Base-by-base conservation (phyloP, 1,140 invertebrate genomes). In the Oreohelix idahoensis region DNA sequence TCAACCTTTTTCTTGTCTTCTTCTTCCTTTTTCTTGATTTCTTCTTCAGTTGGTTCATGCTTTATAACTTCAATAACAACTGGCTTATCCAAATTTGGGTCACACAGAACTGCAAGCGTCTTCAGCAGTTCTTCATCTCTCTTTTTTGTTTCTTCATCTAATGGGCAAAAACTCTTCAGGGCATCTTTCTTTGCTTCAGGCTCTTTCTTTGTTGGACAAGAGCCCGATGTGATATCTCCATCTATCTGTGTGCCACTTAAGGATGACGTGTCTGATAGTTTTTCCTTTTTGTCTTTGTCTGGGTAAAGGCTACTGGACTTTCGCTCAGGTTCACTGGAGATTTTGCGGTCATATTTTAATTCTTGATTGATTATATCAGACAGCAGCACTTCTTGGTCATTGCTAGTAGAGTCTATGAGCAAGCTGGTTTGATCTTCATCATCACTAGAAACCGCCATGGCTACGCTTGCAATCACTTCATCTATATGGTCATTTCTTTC, bases 381-480 rank as follows among this genome's bases (percentile, higher is more conserved):
- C 1, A 83, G 74, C 0, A 51, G 10, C 8, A 83, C 51, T 45
- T 83, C 75, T 63, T 75, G 39, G 71, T 82, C 70, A 74, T 75
- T 49, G n/a, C 79, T 71, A 13, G 17, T 39, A 11, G 69, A 49
- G 45, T 79, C 77, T 66, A 71, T 81, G 11, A 45, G n/a, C n/a
- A 71, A 32, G 38, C 51, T 26, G 42, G 36, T n/a, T 29, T 51
- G 8, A 20, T 79, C 79, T 35, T 81, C 79, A 42, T 81, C 79
- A 58, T 82, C 80, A 75, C 80, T 75, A 29, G 80, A 58, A 4
- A 49, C 45, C 10, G 70, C 70, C 29, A 20, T 75, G 17, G 80
- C 80, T 20, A 82, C 80, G 17, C 29, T 23, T 11, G 70, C 80
- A 75, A 82, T 82, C 8, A 82, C 71, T 63, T 82, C 80, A 39